Evolutionary conservation across 2,888 invertebrate species (phyloP).

Genomic region (Anaspis maculata): DNA sequence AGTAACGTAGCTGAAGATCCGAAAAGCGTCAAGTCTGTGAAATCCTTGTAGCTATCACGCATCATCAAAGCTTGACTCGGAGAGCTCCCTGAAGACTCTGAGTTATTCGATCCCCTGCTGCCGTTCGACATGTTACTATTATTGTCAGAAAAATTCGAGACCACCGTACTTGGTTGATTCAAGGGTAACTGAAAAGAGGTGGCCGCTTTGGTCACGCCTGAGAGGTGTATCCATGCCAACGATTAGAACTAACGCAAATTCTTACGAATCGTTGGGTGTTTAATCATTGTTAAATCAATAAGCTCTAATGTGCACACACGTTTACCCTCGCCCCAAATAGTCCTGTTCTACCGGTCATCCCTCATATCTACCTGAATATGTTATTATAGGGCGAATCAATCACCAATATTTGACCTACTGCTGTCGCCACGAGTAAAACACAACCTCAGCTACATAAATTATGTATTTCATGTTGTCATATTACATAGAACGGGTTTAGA

Average conservation of each 20-base stretch:
- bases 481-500: conserved; percentile 32
- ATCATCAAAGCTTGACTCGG: conserved; percentile 29
- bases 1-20: conserved; percentile 30
- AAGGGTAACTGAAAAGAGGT: too few relatives aligned
- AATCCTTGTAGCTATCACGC: conserved; percentile 27
- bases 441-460: conserved; percentile 30
- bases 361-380: too few relatives aligned
- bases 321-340: too few relatives aligned
- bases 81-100: conserved; percentile 33
- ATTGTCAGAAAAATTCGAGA: too few relatives aligned
- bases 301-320: conserved; percentile 1
- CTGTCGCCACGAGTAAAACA: too few relatives aligned
- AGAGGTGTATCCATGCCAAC: conserved; percentile 35
- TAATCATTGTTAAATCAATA: conserved; percentile 28
- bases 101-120: conserved; percentile 25
- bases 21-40: conserved; percentile 29
- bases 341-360: too few relatives aligned
- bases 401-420: too few relatives aligned
- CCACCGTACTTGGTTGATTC: too few relatives aligned
- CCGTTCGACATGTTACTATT: conserved; percentile 22
- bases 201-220: conserved; percentile 23
- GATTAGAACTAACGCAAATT: conserved; percentile 33
- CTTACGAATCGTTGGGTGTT: conserved; percentile 29
- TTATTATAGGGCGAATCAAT: too few relatives aligned
- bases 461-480: conserved; percentile 29